Conservation (phyloP, 1,140 invertebrate genomes). For the Drosophila pandora region DNA sequence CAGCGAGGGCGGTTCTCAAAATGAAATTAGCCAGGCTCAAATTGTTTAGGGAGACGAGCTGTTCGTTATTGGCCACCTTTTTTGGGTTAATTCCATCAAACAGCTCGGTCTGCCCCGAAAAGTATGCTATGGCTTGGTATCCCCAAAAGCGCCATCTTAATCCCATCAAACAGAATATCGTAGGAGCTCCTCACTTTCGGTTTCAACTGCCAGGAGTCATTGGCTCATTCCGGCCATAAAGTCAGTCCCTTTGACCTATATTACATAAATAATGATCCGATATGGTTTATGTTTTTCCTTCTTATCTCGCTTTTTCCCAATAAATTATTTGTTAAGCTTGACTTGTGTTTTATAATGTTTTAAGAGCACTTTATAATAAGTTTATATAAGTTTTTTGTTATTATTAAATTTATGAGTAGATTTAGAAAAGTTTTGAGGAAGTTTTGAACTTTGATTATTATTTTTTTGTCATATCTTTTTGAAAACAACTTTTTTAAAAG, state of each 20-base stretch:
- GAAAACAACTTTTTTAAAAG: not conserved
- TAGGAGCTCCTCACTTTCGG: not conserved
- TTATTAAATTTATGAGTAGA: too few species aligned
- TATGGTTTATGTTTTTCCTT: not conserved
- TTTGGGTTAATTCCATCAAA: constrained; percentile 38
- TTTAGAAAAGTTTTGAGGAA: too few species aligned
- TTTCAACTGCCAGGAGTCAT: not conserved
- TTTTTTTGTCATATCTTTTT: not conserved
- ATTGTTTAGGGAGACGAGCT: constrained; percentile 10
- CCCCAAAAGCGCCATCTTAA: constrained; percentile 7
- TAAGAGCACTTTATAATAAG: too few species aligned
- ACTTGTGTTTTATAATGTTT: not conserved
- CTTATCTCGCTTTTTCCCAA: not conserved
- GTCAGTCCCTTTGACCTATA: not conserved
- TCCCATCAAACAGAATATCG: constrained; percentile 42
- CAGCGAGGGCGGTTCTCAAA: constrained; percentile 54
- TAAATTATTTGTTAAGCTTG: not conserved
- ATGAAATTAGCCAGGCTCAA: constrained; percentile 41
- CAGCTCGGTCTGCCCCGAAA: constrained; percentile 21
- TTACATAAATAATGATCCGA: not conserved
- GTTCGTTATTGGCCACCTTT: constrained; percentile 39
- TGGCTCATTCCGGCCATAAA: not conserved
- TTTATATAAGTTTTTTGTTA: too few species aligned
- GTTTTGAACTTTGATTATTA: too few species aligned
- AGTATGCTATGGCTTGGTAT: constrained; percentile 33